A percentile compares a stretch with the other conserved stretches of the same genome.
Conservation (phyloP, 2,888 invertebrate species). For the Drepanosiphum platanoidis region DNA sequence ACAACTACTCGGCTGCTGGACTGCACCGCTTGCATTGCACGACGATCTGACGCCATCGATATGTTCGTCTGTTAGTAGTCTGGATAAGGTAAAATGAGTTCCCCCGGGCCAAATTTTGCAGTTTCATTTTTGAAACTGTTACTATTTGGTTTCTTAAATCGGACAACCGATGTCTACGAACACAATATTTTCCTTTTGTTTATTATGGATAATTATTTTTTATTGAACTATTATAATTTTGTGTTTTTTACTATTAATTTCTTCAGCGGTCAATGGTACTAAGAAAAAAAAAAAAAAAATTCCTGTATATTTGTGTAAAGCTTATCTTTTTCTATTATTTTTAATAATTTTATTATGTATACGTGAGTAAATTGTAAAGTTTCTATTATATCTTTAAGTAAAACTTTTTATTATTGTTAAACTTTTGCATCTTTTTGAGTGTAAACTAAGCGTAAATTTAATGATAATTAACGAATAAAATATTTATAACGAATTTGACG, state of each 20-base stretch:
- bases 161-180: background rate
- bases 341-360: constrained; percentile 45
- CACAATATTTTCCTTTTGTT: background rate
- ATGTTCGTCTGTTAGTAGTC: constrained; percentile 66
- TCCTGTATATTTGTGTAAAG: constrained; percentile 35
- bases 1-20: constrained; percentile 37
- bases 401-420: constrained; percentile 58
- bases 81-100: constrained; percentile 43
- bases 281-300: constrained; percentile 11
- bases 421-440: constrained; percentile 40
- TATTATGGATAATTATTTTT: constrained; percentile 6
- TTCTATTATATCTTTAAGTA: constrained; percentile 56
- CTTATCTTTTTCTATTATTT: constrained; percentile 51
- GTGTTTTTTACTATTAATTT: background rate
- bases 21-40: constrained; percentile 66
- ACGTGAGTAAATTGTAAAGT: constrained; percentile 57
- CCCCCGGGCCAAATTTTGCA: background rate
- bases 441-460: constrained; percentile 35
- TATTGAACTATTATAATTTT: background rate
- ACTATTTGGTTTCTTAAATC: constrained; percentile 26
- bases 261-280: constrained; percentile 33
- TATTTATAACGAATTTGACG: constrained; percentile 24
- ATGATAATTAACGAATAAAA: constrained; percentile 47
- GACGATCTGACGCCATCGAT: constrained; percentile 66
- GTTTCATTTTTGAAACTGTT: constrained; percentile 21